Conservation (phyloP, 2,113 vertebrate species). For the Leucosticte australis region DNA sequence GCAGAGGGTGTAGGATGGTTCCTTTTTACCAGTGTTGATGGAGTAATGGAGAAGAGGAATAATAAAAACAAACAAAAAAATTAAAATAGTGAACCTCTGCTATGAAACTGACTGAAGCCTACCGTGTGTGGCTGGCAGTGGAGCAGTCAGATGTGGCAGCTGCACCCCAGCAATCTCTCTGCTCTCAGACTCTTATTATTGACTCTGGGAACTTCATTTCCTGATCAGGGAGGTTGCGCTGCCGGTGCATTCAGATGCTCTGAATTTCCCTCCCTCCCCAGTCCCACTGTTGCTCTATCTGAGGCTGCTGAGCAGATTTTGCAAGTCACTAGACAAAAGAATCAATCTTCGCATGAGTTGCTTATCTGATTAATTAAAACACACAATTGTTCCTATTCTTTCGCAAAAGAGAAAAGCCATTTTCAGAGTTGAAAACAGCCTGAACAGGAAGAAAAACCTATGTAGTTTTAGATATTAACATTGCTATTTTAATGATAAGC, state of each 20-base stretch:
- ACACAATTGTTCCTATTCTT: background rate
- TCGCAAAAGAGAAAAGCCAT: background rate
- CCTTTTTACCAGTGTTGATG: background rate
- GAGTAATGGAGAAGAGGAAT: background rate
- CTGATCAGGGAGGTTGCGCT: background rate
- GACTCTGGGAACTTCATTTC: background rate
- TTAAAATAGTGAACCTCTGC: background rate
- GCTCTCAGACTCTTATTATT: background rate
- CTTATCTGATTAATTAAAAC: background rate
- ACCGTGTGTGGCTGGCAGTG: background rate
- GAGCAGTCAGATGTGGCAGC: background rate
- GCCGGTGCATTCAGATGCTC: background rate
- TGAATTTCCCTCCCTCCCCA: background rate
- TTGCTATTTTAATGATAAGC: background rate
- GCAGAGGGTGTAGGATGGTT: background rate
- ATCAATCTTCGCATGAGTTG: background rate
- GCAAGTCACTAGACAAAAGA: background rate
- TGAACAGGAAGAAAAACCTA: background rate
- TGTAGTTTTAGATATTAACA: background rate
- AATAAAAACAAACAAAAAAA: background rate
- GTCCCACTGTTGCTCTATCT: background rate
- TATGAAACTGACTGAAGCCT: background rate
- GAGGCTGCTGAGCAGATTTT: background rate
- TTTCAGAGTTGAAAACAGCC: background rate
- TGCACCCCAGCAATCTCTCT: background rate